Evolutionary conservation across 30 jellyfish, hydroid and myxozoan genomes (phyloP).

Genomic region (Euphysa ruthae): DNA sequence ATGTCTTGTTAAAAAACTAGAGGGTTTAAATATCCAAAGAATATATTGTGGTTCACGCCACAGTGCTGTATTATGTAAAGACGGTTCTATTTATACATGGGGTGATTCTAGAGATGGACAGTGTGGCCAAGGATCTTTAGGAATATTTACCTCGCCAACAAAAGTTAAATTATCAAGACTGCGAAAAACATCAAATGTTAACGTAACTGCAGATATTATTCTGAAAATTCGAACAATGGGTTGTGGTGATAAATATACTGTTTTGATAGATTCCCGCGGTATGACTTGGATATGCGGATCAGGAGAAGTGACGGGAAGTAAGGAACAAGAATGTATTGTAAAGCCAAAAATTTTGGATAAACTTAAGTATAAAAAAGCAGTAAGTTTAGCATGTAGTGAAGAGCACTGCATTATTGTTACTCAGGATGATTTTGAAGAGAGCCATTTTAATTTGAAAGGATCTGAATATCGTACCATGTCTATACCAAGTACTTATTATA

Average conservation of each 20-base stretch:
- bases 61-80: constrained; percentile 52
- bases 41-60: constrained; percentile 83
- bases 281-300: constrained; percentile 82
- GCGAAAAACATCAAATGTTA: background rate
- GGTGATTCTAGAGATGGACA: constrained; percentile 97
- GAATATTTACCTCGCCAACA: constrained; percentile 76
- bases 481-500: constrained; percentile 25
- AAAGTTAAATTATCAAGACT: constrained; percentile 42
- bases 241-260: constrained; percentile 68
- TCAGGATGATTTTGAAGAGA: constrained; percentile 56
- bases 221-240: constrained; percentile 29
- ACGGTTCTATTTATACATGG: constrained; percentile 80
- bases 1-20: constrained; percentile 10
- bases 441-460: constrained; percentile 2
- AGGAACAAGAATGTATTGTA: constrained; percentile 33
- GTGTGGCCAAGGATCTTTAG: constrained; percentile 85
- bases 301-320: constrained; percentile 76
- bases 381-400: constrained; percentile 54
- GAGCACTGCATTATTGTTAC: constrained; percentile 64
- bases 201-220: too few relatives aligned
- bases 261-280: constrained; percentile 65
- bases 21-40: constrained; percentile 31
- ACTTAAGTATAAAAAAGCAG: constrained; percentile 44
- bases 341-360: constrained; percentile 40
- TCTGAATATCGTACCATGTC: constrained; percentile 41